Evolutionary conservation across 2,113 vertebrate species (phyloP), one percentile per base, ranked within the genome.

Genomic region (Odobenus rosmarus): DNA sequence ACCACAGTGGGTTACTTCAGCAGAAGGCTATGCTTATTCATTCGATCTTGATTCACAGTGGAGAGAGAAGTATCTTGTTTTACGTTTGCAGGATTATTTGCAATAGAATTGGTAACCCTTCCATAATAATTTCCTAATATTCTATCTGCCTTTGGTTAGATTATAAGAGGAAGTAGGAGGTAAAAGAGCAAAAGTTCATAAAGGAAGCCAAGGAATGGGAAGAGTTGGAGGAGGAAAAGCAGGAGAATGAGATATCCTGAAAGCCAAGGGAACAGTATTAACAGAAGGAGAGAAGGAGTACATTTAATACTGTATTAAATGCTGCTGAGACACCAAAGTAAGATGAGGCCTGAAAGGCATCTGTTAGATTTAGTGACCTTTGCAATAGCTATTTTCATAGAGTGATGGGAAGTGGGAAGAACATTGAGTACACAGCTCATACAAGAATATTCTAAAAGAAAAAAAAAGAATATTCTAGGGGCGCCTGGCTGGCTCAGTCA

Each of bases 361-460:
- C 86, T 83, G 55, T 82, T 88, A 72, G 26, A 82, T 83, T 72
- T 74, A 42, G 93, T 89, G 67, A 82, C 64, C 77, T 89, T 74
- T 74, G 86, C 55, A 62, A 26, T 89, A 72, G 77, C 86, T 74
- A 42, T 89, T 83, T 94, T 81, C 12, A 9, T 82, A 69, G 86
- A 62, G 55, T 74, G 42, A 53, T 72, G n/a, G 64, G 12, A 88
- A 88, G 46, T 67, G 72, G 83, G 53, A 80, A 94, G 33, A 71
- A 59, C 85, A 51, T 1, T 71, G 64, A 81, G 74, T 80, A 71
- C 14, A 87, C 39, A 88, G 39, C 15, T 80, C 61, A 57, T 79
- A 79, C 51, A 69, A 71, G 74, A 88, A 57, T 49, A 49, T 77
- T 74, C 39, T 77, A 28, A 49, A 49, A 77, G 42, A n/a, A n/a